Evolutionary conservation across 2,888 invertebrate species (phyloP), one percentile per base, ranked within the genome.

Genomic region (Cylloceria caligata): DNA sequence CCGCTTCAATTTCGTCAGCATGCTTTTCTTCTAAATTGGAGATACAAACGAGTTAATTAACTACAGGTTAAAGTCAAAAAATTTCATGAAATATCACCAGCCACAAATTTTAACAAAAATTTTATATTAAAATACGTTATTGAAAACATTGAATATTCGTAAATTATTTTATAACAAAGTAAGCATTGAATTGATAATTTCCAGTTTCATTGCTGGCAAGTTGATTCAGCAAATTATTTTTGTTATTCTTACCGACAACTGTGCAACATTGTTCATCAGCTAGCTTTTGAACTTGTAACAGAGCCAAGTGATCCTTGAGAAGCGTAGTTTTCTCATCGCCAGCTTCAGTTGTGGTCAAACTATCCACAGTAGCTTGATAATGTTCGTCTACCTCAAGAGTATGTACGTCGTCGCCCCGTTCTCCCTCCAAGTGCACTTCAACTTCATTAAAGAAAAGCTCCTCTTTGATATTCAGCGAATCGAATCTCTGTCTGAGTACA

Each of bases 401-500:
- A 3, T 72, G 85, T 0, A 80, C 84, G 16, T 65, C 77, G 0
- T 88, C 86, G 55, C 81, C 84, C 47, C 84, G 83, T 4, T 88
- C 89, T 5, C 72, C 83, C 1, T 91, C 83, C 9, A 91, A 78
- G 47, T 90, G 88, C 60, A 91, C 91, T 69, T 91, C 91, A 0
- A 90, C 92, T 47, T 92, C 91, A 16, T 90, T 90, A 80, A 92
- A 92, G 81, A 92, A 92, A 21, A 92, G 78, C 60, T 92, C 92
- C 55, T 91, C 91, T 68, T 92, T 92, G 36, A 92, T 88, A 49
- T 88, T 88, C 11, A 91, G 80, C 5, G 88, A 86, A 27, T 90
- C 89, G 36, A 88, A 89, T 80, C 85, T 89, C 67, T 91, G 90
- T 75, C 90, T 84, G 3, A 92, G 84, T 11, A 91, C 87, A 34